These are phyloP conservation scores for Spizella passerina DNA, from an alignment of 2,797 vertebrate species.

Conservation along the genomic window DNA sequence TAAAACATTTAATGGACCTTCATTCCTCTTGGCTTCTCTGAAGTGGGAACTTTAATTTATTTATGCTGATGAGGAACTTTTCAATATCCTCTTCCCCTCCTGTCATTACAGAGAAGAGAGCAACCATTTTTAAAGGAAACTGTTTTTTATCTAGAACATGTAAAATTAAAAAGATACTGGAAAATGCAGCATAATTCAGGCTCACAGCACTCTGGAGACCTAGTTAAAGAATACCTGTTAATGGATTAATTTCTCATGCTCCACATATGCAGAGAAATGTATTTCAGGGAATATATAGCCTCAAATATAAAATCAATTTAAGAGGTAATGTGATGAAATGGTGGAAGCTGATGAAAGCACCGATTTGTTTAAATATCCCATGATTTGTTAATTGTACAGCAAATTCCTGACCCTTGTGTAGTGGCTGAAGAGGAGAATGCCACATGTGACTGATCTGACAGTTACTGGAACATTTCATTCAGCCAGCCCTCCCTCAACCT, in stretches of 20 bases:
- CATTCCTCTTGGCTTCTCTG: conserved; percentile 8
- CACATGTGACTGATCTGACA: background rate
- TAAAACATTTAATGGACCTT: conserved; percentile 33
- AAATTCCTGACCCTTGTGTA: background rate
- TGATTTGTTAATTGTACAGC: background rate
- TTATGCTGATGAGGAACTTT: conserved; percentile 43
- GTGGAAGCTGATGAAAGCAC: background rate
- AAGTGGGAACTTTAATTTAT: conserved; percentile 49
- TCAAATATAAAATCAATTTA: background rate
- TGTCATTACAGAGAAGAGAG: background rate
- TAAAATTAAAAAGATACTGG: conserved; percentile 34
- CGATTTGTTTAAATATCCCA: background rate
- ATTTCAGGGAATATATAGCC: background rate
- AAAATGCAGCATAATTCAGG: conserved; percentile 31
- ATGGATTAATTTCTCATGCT: conserved; percentile 50
- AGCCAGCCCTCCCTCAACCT: background rate
- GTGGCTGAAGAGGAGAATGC: background rate
- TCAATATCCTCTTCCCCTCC: background rate
- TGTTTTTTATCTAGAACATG: conserved; percentile 12
- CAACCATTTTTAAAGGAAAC: conserved; percentile 16
- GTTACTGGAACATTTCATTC: background rate
- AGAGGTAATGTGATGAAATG: background rate
- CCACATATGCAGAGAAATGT: background rate
- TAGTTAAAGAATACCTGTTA: conserved; percentile 42
- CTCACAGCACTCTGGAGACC: background rate